Base-by-base conservation (phyloP, 2,888 invertebrate genomes). In the Panzeria rudis region DNA sequence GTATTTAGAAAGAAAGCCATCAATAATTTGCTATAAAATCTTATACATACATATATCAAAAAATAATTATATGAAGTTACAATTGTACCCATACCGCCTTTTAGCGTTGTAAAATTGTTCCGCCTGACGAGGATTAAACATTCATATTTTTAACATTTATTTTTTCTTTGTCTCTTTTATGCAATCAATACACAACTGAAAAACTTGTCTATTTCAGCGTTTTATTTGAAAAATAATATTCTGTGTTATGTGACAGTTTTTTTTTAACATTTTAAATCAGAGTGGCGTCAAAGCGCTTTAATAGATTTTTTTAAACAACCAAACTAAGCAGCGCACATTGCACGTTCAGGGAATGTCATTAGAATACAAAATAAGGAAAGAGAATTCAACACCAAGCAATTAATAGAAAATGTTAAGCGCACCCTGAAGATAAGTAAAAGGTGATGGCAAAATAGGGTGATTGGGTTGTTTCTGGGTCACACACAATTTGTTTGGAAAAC, bases 211-310 rank as follows among this genome's bases (percentile, higher is more conserved):
- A n/a, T 20, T 9, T 1, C n/a, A n/a, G 44, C 20, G 50, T 50
- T 20, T 50, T 20, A 50, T 50, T 17, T 50, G 17, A n/a, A 50
- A 50, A 50, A 50, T 44, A 44, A 3, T 4, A 20, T 50, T 54
- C 25, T n/a, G 41, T 29, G 35, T 64, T 41, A 13, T 38, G 23
- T 61, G 29, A 52, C 52, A 52, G 29, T 41, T 64, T 56, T 32
- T 38, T 35, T 54, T 61, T 38, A 25, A 13, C 2, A 56, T 32
- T 52, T 52, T 38, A 44, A 76, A 69, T 69, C 75, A 44, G 50
- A 54, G 54, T 81, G 81, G 71, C 76, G 76, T 71, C 76, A 77
- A 76, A 61, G 76, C 20, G 41, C 47, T 76, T 76, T 77, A 82
- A 82, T 76, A 62, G 75, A 76, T 69, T 61, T 61, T 81, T 75